phyloP scores from a whole-genome alignment of 2,888 invertebrate species.

The Amblyjoppa proteus region DNA sequence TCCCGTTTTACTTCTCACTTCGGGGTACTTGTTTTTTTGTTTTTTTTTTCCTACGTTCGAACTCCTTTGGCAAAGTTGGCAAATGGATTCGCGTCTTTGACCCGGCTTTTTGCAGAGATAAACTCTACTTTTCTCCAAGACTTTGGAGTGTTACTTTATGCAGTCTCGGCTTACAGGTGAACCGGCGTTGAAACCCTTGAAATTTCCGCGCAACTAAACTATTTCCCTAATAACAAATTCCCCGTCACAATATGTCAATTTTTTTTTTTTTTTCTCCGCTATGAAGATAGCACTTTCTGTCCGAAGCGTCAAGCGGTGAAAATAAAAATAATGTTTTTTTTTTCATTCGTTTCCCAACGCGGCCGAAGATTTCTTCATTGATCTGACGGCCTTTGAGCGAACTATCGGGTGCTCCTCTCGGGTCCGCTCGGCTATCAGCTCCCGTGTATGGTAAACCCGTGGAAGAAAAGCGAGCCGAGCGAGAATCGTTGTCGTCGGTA shows the following conservation, averaged over 20 bases:
- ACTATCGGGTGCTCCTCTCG: background rate
- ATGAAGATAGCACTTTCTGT: background rate
- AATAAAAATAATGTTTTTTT: background rate
- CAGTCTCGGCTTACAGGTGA: constrained; percentile 29
- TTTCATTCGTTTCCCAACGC: background rate
- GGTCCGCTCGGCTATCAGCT: background rate
- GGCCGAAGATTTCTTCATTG: background rate
- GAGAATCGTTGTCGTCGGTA: constrained; percentile 68
- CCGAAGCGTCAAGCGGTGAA: background rate
- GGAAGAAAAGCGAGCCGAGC: constrained; percentile 72
- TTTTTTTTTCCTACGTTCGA: background rate
- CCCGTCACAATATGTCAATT: background rate
- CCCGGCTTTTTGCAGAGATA: background rate
- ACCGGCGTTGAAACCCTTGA: too few relatives aligned
- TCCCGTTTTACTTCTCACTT: constrained; percentile 21
- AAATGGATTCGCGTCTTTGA: constrained; percentile 62
- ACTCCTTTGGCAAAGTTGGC: constrained; percentile 57
- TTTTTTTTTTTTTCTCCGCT: background rate
- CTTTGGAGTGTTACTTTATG: too few relatives aligned
- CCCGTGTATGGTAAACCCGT: constrained; percentile 31
- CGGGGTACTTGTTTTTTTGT: constrained; percentile 4
- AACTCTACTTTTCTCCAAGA: too few relatives aligned
- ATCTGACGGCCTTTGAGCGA: background rate
- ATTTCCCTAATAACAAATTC: background rate
- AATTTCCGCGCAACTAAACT: too few relatives aligned